These are phyloP conservation scores for Penaeus japonicus DNA, from an alignment of 1,140 invertebrate genomes.

Conservation along the genomic window DNA sequence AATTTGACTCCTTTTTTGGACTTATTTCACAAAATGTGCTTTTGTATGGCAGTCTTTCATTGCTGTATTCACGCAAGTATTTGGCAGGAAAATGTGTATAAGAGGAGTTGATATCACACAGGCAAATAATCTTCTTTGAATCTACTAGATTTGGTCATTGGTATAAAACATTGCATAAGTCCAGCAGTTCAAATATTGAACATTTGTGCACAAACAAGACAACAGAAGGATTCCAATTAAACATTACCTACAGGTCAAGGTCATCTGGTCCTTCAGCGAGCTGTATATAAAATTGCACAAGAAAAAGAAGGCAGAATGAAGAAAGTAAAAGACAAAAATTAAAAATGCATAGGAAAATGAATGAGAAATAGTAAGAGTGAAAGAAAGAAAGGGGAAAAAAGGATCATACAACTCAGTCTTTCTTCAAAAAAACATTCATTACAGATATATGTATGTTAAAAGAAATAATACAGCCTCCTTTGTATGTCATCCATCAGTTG, in stretches of 20 bases:
- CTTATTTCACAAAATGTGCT: conserved; percentile 38
- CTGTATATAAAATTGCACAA: conserved; percentile 44
- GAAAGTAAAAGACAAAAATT: neutral
- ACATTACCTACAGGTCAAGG: conserved; percentile 13
- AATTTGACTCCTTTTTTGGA: conserved; percentile 49
- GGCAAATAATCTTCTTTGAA: conserved; percentile 37
- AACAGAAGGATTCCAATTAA: conserved; percentile 26
- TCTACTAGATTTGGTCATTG: conserved; percentile 37
- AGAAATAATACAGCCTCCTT: conserved; percentile 16
- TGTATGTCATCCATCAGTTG: conserved; percentile 12
- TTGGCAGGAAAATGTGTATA: conserved; percentile 52
- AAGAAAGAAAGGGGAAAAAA: neutral
- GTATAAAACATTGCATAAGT: conserved; percentile 51
- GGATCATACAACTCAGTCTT: conserved; percentile 16
- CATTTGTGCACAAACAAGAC: conserved; percentile 48
- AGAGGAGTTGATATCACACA: conserved; percentile 52
- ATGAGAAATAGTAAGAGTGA: too few species aligned
- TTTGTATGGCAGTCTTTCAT: conserved; percentile 44
- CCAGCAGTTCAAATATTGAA: conserved; percentile 45
- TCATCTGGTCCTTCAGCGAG: conserved; percentile 41
- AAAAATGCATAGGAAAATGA: neutral
- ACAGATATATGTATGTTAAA: neutral
- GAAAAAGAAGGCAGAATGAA: neutral
- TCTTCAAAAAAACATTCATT: neutral
- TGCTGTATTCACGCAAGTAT: conserved; percentile 37